A percentile compares a stretch with the other conserved stretches of the same genome.
These are phyloP conservation scores for Etia nguti DNA, from an alignment of 2,113 vertebrate genomes.

Conservation along the genomic window DNA sequence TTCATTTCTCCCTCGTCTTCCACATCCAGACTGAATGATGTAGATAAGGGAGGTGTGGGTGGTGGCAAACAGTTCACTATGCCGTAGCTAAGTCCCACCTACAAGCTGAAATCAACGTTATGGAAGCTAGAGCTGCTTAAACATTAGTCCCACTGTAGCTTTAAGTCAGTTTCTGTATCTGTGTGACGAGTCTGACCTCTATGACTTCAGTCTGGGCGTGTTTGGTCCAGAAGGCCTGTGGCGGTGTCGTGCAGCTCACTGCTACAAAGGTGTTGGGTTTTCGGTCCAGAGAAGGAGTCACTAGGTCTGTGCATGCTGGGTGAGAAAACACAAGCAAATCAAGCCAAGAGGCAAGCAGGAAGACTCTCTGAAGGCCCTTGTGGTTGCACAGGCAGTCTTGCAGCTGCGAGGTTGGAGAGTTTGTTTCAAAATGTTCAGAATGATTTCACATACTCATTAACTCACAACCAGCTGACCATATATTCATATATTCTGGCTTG, in stretches of 20 bases:
- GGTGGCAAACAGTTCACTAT: background rate
- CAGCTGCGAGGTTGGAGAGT: background rate
- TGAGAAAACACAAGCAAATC: background rate
- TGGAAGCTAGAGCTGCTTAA: background rate
- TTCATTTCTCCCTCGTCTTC: background rate
- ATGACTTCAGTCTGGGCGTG: slow-evolving; percentile 98
- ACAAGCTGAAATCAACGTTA: background rate
- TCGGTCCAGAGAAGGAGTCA: slow-evolving; percentile 86
- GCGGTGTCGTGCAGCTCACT: slow-evolving; percentile 95
- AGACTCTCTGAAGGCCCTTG: background rate
- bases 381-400: background rate
- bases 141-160: background rate
- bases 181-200: slow-evolving; percentile 79
- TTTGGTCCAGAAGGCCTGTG: slow-evolving; percentile 98
- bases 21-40: background rate
- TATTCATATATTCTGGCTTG: background rate
- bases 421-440: background rate
- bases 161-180: background rate
- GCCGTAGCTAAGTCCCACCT: background rate
- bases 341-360: background rate
- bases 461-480: background rate
- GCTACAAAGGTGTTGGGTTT: slow-evolving; percentile 97
- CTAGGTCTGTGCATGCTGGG: slow-evolving; percentile 88
- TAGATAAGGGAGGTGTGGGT: background rate
- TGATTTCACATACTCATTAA: background rate